A percentile compares a stretch with the other conserved stretches of the same genome.
These are phyloP conservation scores for Plebejus argus DNA, from an alignment of 2,888 invertebrate genomes.

Conservation along the genomic window DNA sequence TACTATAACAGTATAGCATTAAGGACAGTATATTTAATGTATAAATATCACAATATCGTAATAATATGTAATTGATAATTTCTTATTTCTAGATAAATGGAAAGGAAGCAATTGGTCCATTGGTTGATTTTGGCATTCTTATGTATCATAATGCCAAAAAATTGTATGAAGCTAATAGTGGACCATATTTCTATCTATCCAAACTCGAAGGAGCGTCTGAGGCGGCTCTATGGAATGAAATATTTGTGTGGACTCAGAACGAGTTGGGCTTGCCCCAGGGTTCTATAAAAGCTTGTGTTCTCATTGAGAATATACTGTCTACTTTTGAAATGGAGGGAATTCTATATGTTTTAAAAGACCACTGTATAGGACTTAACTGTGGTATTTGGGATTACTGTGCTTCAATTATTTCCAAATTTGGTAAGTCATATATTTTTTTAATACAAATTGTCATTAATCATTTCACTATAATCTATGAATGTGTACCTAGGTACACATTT, in stretches of 20 bases:
- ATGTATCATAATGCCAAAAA: slow-evolving; percentile 83
- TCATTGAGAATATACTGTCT: slow-evolving; percentile 86
- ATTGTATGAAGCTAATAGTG: slow-evolving; percentile 77
- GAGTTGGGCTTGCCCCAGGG: slow-evolving; percentile 79
- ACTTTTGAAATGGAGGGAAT: slow-evolving; percentile 86
- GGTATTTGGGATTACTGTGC: slow-evolving; percentile 89
- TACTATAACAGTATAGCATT: too few species aligned
- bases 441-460: too few species aligned
- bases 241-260: slow-evolving; percentile 83
- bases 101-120: slow-evolving; percentile 82
- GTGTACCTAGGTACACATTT: too few species aligned
- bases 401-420: slow-evolving; percentile 84
- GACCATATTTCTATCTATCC: slow-evolving; percentile 87
- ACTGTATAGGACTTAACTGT: slow-evolving; percentile 86
- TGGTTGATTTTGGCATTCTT: slow-evolving; percentile 85
- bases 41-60: too few species aligned
- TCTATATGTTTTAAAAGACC: slow-evolving; percentile 82
- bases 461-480: too few species aligned
- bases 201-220: slow-evolving; percentile 84
- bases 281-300: slow-evolving; percentile 85
- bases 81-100: slow-evolving; percentile 74
- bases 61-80: background rate
- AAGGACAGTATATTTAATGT: too few species aligned
- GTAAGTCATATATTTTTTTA: slow-evolving; percentile 51
- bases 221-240: slow-evolving; percentile 85